Evolutionary conservation across 1,140 invertebrate genomes (phyloP), one percentile per base, ranked within the genome.

Genomic region (Lerema accius): DNA sequence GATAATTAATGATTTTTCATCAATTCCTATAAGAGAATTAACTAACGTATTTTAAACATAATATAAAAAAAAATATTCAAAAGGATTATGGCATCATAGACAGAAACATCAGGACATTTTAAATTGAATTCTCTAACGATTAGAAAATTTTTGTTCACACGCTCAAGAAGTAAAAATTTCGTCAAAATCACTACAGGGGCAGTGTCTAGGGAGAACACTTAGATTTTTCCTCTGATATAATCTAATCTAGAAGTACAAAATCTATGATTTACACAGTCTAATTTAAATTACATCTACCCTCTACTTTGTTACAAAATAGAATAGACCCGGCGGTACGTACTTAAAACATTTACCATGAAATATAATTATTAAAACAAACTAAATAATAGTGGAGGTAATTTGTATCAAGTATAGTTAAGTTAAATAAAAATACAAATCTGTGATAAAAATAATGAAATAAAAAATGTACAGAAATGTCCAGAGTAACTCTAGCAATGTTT

Each of bases 201-300:
- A 70, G 71, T 70, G 64, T 37, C 32, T 56, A 55, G 39, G 32
- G 42, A 53, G 71, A 73, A 73, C 71, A 73, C 67, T 65, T 69
- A 15, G 58, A 19, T 67, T 71, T 64, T 43, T 58, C 39, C 49
- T 65, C 62, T 60, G 35, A 53, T 50, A 37, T 55, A 42, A 59
- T 19, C n/a, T n/a, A n/a, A n/a, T 40, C 13, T 42, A 42, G 51
- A 55, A 63, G 71, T 73, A 73, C 60, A 73, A 73, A 73, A 73
- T 71, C 68, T 73, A 70, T 55, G 49, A 37, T 40, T 23, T 53
- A 55, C 37, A 55, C 37, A 26, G 14, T 37, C 60, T 63, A 60
- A 48, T 39, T 49, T 55, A 46, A 28, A 6, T 32, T 32, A 55
- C 51, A 13, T 11, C 51, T 42, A 55, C 37, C 46, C 9, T 40